Percentiles rank a stretch among this genome's conserved stretches.
These are phyloP conservation scores for Odontamblyopus rebecca DNA, from an alignment of 2,797 vertebrate genomes.

Conservation along the genomic window DNA sequence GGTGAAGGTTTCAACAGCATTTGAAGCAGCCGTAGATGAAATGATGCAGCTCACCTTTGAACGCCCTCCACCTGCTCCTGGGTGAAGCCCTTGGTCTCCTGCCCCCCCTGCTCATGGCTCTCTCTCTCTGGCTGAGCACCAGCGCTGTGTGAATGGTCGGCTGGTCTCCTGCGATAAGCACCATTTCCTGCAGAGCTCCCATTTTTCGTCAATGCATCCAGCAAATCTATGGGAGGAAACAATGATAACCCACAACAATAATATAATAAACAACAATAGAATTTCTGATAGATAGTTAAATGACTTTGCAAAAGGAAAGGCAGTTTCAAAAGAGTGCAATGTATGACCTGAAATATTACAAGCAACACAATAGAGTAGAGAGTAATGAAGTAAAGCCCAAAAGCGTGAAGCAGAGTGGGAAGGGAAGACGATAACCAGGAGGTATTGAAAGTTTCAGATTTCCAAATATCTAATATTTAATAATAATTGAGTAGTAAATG, in stretches of 20 bases:
- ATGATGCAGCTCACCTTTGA: constrained; percentile 79
- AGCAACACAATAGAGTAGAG: no score
- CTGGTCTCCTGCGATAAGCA: constrained; percentile 78
- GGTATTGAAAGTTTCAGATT: no score
- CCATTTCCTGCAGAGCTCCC: constrained; percentile 85
- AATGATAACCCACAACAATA: background rate
- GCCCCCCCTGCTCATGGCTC: constrained; percentile 53
- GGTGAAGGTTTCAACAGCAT: background rate
- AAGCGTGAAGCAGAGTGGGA: no score
- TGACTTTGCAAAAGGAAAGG: no score
- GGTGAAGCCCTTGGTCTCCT: constrained; percentile 85
- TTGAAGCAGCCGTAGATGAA: background rate
- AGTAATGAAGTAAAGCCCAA: no score
- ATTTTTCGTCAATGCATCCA: constrained; percentile 88
- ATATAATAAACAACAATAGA: no score
- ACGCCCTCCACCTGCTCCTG: constrained; percentile 94
- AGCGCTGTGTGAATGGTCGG: constrained; percentile 64
- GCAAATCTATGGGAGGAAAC: constrained; percentile 73
- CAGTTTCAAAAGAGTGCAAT: no score
- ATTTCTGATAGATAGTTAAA: background rate
- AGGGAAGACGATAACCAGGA: no score
- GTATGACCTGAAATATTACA: no score
- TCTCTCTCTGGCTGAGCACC: constrained; percentile 63
- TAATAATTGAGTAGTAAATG: no score
- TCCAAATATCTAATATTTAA: no score